These are phyloP conservation scores for Paedocypris micromegethes DNA, from an alignment of 2,797 vertebrate genomes.

Conservation along the genomic window DNA sequence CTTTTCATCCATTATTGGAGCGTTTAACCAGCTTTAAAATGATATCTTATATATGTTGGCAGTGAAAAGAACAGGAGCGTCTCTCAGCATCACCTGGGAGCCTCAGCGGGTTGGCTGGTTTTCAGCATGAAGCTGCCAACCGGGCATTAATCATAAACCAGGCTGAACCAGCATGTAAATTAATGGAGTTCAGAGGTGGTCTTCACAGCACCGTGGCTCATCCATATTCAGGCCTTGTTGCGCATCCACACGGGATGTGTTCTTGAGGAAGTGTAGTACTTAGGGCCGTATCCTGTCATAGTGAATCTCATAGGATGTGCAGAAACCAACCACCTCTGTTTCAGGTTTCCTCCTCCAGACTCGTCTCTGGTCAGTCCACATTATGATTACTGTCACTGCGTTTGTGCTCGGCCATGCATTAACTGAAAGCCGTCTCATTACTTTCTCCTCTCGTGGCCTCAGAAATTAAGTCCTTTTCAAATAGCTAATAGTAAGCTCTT, in stretches of 20 bases:
- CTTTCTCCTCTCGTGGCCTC: conserved; percentile 16
- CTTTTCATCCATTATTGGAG: too few relatives aligned
- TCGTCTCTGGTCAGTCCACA: conserved; percentile 17
- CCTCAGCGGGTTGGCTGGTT: neutral
- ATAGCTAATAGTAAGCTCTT: neutral
- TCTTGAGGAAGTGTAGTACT: neutral
- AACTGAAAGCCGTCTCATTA: conserved; percentile 23
- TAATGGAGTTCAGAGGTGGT: conserved; percentile 13
- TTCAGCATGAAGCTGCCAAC: neutral
- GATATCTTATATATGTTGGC: too few relatives aligned
- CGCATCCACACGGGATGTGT: conserved; percentile 4
- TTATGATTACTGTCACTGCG: conserved; percentile 15
- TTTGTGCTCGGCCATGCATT: conserved; percentile 6
- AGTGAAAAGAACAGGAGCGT: too few relatives aligned
- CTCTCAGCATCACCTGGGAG: neutral
- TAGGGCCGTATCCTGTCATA: conserved; percentile 5
- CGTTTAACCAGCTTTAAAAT: too few relatives aligned
- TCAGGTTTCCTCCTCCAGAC: conserved; percentile 19
- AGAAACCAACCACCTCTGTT: conserved; percentile 21
- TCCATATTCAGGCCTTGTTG: conserved; percentile 16
- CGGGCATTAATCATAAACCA: conserved; percentile 4
- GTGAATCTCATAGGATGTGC: conserved; percentile 7
- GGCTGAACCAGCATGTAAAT: conserved; percentile 11
- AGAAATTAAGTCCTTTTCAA: neutral
- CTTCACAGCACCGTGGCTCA: neutral